These are phyloP conservation scores for Sogatella furcifera DNA, from an alignment of 1,140 invertebrate genomes.

Conservation along the genomic window DNA sequence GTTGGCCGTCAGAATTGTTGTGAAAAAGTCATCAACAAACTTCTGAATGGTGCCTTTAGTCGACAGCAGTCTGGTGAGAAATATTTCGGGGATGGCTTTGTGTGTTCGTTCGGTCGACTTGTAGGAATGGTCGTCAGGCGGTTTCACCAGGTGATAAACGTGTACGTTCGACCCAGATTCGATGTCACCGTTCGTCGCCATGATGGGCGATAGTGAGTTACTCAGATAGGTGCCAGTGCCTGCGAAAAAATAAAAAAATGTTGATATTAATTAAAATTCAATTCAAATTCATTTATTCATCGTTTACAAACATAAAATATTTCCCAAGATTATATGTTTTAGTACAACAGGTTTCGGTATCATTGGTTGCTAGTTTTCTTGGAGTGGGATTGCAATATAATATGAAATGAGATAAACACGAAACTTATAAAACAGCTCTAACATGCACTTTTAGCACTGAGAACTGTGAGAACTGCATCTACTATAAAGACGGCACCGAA, in stretches of 20 bases:
- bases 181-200: constrained; percentile 61
- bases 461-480: too few species aligned
- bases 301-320: too few species aligned
- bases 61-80: constrained; percentile 80
- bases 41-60: constrained; percentile 94
- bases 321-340: too few species aligned
- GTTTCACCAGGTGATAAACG: constrained; percentile 76
- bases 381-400: too few species aligned
- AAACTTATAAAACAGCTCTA: too few species aligned
- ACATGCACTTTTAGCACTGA: too few species aligned
- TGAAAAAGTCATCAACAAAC: constrained; percentile 91
- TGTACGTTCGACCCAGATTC: constrained; percentile 56
- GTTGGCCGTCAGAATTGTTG: constrained; percentile 78
- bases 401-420: too few species aligned
- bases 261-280: too few species aligned
- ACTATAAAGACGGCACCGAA: too few species aligned
- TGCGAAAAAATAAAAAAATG: constrained; percentile 13
- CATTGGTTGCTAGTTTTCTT: too few species aligned
- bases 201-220: constrained; percentile 63
- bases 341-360: too few species aligned
- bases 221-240: constrained; percentile 58
- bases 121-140: constrained; percentile 53
- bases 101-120: constrained; percentile 64
- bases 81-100: constrained; percentile 93
- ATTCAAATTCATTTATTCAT: too few species aligned